A percentile compares a stretch with the other conserved stretches of the same genome.
Evolutionary conservation across 2,113 vertebrate genomes (phyloP).

Genomic region (Orycteropus afer): DNA sequence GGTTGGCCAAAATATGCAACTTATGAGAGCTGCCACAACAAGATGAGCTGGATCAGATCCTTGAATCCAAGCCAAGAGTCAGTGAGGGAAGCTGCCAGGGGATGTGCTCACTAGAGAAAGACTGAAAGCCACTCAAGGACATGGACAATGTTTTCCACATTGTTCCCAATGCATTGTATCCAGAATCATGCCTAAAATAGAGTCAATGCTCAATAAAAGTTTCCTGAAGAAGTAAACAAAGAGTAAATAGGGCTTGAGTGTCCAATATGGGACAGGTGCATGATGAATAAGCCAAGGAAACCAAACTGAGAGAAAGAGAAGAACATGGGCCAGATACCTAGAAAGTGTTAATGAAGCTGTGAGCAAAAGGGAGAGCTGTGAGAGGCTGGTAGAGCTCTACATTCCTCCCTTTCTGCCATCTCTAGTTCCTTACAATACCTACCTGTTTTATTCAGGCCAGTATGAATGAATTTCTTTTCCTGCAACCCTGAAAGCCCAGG

Average conservation of each 20-base stretch:
- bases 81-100: neutral
- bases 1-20: neutral
- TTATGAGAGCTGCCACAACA: neutral
- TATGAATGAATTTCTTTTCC: neutral
- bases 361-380: neutral
- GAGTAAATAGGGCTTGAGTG: too few relatives aligned
- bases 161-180: neutral
- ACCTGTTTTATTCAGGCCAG: neutral
- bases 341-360: neutral
- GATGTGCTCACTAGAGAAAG: neutral
- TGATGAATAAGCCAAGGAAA: neutral
- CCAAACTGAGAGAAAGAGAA: neutral
- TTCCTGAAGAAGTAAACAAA: neutral
- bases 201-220: neutral
- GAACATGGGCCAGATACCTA: fast-evolving
- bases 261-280: neutral
- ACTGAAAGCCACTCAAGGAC: neutral
- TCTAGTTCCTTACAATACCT: too few relatives aligned
- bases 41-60: neutral
- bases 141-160: neutral
- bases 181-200: neutral
- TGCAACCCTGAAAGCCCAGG: neutral
- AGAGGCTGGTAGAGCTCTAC: neutral
- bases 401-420: neutral
- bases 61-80: neutral